Base-by-base conservation (phyloP, 2,888 invertebrate genomes). In the Drosophila austrosaltans region DNA sequence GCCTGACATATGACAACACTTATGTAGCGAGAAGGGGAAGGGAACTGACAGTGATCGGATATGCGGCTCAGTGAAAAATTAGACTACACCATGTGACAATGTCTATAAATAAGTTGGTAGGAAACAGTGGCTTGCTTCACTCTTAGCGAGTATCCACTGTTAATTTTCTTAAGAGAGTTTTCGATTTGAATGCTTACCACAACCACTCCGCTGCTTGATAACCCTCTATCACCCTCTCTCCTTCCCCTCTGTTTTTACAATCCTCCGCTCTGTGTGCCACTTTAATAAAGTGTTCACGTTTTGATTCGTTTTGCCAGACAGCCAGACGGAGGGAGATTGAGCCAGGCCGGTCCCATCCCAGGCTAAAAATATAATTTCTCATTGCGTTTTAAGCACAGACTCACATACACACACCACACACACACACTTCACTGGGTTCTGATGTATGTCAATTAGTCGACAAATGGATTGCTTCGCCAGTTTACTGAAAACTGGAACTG, bases 391-490 rank as follows among this genome's bases (percentile, higher is more conserved):
- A 81, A 78, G 76, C 66, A 72, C 87, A 73, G 82, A 69, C 85
- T 72, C 65, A 73, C 22, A 48, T 10, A 48, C 66, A 73, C 22
- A 48, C 10, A 48, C 22, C 3, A 25, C 48, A 48, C 66, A 73
- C 66, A 73, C 87, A 73, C 87, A 69, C 82, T 75, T 67, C 72
- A 66, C 39, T 64, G 59, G 42, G 54, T 66, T 56, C 75, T 61
- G 65, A 72, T 72, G 73, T 87, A 77, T 84, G 89, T 79, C 84
- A 84, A 87, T 84, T 89, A 89, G 84, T 75, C 66, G 74, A 72
- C 81, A 87, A 86, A 83, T 87, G 83, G 81, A 78, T 62, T 74
- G 82, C 66, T 63, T 56, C 66, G 67, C 71, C 69, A 60, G 64
- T 65, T 65, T 63, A 48, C 58, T 25, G 54, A 62, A 72, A 72